Evolutionary conservation across 1,140 invertebrate species (phyloP).

Genomic region (Microplitis demolitor): DNA sequence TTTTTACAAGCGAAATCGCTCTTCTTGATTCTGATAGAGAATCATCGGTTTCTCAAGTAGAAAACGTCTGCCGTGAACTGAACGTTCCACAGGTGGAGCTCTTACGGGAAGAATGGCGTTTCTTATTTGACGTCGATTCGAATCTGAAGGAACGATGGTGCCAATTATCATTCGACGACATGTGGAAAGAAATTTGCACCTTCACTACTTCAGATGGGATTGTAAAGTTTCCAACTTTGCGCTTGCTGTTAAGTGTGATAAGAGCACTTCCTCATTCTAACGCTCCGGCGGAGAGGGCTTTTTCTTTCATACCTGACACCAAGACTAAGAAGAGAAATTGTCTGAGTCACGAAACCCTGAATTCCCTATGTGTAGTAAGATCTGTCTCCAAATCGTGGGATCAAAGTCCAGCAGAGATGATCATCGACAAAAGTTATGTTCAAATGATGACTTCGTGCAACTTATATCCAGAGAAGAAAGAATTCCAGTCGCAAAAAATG

Average conservation of each 20-base stretch:
- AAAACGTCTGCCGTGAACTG: background rate
- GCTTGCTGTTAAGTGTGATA: slow-evolving; percentile 4
- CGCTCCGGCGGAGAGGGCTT: slow-evolving; percentile 27
- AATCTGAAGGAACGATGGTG: slow-evolving; percentile 2
- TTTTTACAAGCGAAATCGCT: background rate
- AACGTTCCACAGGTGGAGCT: background rate
- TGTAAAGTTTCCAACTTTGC: background rate
- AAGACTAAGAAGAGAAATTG: slow-evolving; percentile 25
- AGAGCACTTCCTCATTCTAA: slow-evolving; percentile 27
- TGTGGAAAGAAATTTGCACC: slow-evolving; percentile 13
- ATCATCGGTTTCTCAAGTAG: background rate
- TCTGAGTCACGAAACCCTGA: slow-evolving; percentile 12
- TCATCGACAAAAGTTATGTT: background rate
- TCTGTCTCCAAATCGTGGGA: slow-evolving; percentile 10
- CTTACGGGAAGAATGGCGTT: background rate
- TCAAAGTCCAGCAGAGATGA: background rate
- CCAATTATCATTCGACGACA: slow-evolving; percentile 17
- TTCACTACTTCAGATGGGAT: slow-evolving; percentile 1
- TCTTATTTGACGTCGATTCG: background rate
- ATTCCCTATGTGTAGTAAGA: slow-evolving; percentile 24
- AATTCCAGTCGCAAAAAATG: background rate
- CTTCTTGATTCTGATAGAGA: background rate
- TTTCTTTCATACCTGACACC: slow-evolving; percentile 21
- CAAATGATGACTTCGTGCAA: background rate
- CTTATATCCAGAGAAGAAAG: background rate